These are phyloP conservation scores for Natator depressus DNA, from an alignment of 2,113 vertebrate species.

Conservation along the genomic window DNA sequence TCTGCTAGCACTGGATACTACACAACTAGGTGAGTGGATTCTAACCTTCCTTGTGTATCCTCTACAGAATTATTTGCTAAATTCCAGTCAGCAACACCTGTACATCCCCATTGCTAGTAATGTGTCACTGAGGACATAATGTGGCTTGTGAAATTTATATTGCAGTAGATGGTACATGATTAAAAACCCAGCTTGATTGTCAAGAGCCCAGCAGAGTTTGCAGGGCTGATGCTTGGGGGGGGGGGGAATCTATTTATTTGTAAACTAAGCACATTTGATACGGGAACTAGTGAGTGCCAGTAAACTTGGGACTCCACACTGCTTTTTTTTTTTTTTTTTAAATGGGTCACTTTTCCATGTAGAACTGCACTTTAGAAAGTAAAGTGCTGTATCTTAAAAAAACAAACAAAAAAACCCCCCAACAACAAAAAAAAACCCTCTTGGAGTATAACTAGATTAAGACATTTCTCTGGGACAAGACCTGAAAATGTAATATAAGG, in stretches of 20 bases:
- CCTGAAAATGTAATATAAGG: neutral
- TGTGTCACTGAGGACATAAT: neutral
- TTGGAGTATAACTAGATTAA: neutral
- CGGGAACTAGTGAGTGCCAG: neutral
- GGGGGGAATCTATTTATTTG: neutral
- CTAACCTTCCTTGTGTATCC: neutral
- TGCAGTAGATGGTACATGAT: neutral
- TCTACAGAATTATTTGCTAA: neutral
- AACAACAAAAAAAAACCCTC: too few relatives aligned
- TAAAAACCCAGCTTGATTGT: neutral
- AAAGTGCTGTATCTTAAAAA: neutral
- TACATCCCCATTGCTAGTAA: accelerated
- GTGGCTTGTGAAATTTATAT: neutral
- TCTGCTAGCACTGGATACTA: neutral
- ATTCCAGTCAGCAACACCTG: neutral
- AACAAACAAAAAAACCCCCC: too few relatives aligned
- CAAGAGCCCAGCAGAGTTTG: neutral
- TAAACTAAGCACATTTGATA: neutral
- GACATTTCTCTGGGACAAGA: neutral
- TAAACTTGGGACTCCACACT: neutral
- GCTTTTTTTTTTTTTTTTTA: neutral
- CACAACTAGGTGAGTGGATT: neutral
- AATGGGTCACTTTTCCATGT: neutral
- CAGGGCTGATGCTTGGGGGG: neutral
- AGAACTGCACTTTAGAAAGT: accelerated